Percentiles rank a stretch among this genome's conserved stretches.
Conservation (phyloP, 2,113 vertebrate genomes). For the Naja naja region DNA sequence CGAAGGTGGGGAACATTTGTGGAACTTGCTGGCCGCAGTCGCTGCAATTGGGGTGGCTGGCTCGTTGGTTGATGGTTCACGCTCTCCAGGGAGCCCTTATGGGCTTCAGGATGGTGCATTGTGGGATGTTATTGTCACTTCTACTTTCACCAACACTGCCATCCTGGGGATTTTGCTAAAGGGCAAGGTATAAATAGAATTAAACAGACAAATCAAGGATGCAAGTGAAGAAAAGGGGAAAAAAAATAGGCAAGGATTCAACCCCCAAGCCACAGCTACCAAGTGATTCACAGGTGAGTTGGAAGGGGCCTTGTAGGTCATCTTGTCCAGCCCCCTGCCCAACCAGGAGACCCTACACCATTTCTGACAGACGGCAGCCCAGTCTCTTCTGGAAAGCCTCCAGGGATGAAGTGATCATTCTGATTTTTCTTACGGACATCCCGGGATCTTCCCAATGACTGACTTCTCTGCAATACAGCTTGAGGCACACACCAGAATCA, state of each 20-base stretch:
- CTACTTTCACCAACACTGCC: not conserved
- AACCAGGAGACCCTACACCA: too few relatives aligned
- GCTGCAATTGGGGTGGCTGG: not conserved
- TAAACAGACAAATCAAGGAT: not conserved
- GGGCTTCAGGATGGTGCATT: not conserved
- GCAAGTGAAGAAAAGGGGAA: too few relatives aligned
- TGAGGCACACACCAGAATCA: too few relatives aligned
- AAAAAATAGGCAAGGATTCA: not conserved
- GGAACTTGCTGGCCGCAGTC: not conserved
- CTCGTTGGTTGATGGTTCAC: not conserved
- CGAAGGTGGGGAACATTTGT: not conserved
- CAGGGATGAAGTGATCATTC: too few relatives aligned
- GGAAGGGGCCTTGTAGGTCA: too few relatives aligned
- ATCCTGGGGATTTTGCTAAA: not conserved
- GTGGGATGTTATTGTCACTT: not conserved
- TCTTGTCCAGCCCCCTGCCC: too few relatives aligned
- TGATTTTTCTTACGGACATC: too few relatives aligned
- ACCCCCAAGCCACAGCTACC: not conserved
- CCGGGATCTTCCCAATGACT: too few relatives aligned
- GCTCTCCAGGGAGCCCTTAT: not conserved
- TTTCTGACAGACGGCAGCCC: too few relatives aligned
- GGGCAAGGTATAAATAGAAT: not conserved
- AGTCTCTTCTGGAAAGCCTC: too few relatives aligned
- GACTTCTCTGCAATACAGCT: too few relatives aligned
- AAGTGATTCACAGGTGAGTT: not conserved